Conservation (phyloP, 1,140 invertebrate genomes). For the Drosophila hydei region DNA sequence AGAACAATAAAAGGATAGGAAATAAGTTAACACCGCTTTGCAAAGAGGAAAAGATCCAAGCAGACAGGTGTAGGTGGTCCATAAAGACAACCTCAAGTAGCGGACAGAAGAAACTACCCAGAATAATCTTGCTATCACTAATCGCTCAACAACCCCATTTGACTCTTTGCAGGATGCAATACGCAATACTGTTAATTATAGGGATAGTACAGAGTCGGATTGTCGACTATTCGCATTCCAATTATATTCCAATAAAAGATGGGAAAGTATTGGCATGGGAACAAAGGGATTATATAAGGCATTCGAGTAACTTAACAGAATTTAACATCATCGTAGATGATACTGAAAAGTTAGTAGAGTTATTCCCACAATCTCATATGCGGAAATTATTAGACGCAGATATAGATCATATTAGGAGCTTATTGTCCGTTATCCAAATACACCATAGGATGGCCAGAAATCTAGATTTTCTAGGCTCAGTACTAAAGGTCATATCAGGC, state of each 20-base stretch:
- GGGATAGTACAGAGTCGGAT: not conserved
- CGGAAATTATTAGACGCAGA: too few relatives aligned
- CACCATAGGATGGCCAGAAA: conserved; percentile 15
- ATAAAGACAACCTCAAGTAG: too few relatives aligned
- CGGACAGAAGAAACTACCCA: too few relatives aligned
- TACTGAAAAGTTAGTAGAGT: not conserved
- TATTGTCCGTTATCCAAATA: conserved; percentile 7
- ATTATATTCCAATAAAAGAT: conserved; percentile 5
- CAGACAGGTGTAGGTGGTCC: not conserved
- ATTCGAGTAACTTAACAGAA: not conserved
- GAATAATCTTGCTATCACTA: too few relatives aligned
- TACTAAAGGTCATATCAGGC: conserved; percentile 8
- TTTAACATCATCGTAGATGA: conserved; percentile 3
- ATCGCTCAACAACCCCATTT: too few relatives aligned
- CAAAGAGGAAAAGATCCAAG: not conserved
- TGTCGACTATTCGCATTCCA: conserved; percentile 6
- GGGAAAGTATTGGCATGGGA: conserved; percentile 3
- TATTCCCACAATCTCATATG: too few relatives aligned
- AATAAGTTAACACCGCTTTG: not conserved
- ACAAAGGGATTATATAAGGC: not conserved
- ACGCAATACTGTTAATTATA: not conserved
- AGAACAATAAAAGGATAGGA: not conserved
- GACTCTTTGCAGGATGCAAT: too few relatives aligned
- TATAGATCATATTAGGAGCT: conserved; percentile 6
- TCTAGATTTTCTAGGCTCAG: conserved; percentile 14